Evolutionary conservation across 1,140 invertebrate genomes (phyloP).

Genomic region (Diploscapter pachys): DNA sequence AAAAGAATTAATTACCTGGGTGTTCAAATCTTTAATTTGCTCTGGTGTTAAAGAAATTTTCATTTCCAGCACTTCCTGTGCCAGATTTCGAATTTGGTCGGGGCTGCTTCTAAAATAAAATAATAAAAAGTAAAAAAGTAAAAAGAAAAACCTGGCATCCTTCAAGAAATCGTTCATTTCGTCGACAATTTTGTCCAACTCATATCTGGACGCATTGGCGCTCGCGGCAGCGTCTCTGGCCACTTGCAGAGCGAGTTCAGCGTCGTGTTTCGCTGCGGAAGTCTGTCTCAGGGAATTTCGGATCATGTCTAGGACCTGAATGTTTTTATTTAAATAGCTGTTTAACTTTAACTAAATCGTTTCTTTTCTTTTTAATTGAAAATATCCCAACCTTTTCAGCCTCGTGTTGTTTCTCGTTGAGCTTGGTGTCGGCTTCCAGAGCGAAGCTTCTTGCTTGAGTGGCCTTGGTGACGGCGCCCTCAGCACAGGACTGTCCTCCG

Average conservation of each 20-base stretch:
- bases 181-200: conserved; percentile 43
- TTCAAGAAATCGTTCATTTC: conserved; percentile 51
- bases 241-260: conserved; percentile 35
- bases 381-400: conserved; percentile 28
- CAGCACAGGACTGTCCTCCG: conserved; percentile 55
- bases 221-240: conserved; percentile 35
- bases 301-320: conserved; percentile 16
- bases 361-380: no score
- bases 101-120: conserved; percentile 29
- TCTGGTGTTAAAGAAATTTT: conserved; percentile 53
- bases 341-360: no score
- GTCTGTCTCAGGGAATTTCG: conserved; percentile 30
- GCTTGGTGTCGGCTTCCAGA: conserved; percentile 48
- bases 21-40: conserved; percentile 49
- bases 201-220: conserved; percentile 43
- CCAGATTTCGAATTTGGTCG: conserved; percentile 49
- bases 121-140: no score
- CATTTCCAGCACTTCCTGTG: conserved; percentile 52
- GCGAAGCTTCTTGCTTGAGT: conserved; percentile 54
- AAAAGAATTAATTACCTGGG: conserved; percentile 37
- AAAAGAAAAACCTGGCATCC: conserved; percentile 19
- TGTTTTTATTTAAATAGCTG: no score
- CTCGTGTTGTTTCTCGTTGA: conserved; percentile 48
- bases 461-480: conserved; percentile 55
- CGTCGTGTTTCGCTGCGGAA: conserved; percentile 34